Evolutionary conservation across 1,140 invertebrate species (phyloP).

Genomic region (Leptoteleia sp.): DNA sequence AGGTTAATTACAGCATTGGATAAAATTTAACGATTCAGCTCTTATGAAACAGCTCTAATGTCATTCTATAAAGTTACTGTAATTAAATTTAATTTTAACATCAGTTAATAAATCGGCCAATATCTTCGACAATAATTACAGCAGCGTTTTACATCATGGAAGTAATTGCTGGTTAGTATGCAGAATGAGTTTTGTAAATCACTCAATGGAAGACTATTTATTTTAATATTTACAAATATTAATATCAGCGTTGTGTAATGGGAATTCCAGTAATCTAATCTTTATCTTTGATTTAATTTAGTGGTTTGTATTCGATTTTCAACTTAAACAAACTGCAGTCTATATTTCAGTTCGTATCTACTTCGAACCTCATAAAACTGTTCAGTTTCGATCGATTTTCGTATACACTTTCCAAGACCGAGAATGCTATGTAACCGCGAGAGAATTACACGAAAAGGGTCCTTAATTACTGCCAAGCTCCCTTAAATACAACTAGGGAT

Average conservation of each 20-base stretch:
- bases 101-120: slow-evolving; percentile 14
- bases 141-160: background rate
- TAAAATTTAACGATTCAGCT: slow-evolving; percentile 11
- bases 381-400: slow-evolving; percentile 33
- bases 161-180: too few relatives aligned
- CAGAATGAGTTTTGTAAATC: too few relatives aligned
- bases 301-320: background rate
- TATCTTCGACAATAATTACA: slow-evolving; percentile 9
- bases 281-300: slow-evolving; percentile 6
- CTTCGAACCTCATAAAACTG: slow-evolving; percentile 24
- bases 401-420: slow-evolving; percentile 10
- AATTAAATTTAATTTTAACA: slow-evolving; percentile 15
- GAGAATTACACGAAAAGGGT: slow-evolving; percentile 27
- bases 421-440: slow-evolving; percentile 7
- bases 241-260: background rate
- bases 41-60: slow-evolving; percentile 23
- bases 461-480: slow-evolving; percentile 24
- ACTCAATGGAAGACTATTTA: too few relatives aligned
- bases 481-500: slow-evolving; percentile 19
- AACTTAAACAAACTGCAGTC: slow-evolving; percentile 4
- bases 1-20: slow-evolving; percentile 8
- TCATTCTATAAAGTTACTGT: slow-evolving; percentile 5
- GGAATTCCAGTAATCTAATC: background rate
- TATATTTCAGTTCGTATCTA: slow-evolving; percentile 15
- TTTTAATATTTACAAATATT: background rate